These are phyloP conservation scores for Oostethus manadensis DNA, from an alignment of 2,113 vertebrate genomes.

Conservation along the genomic window DNA sequence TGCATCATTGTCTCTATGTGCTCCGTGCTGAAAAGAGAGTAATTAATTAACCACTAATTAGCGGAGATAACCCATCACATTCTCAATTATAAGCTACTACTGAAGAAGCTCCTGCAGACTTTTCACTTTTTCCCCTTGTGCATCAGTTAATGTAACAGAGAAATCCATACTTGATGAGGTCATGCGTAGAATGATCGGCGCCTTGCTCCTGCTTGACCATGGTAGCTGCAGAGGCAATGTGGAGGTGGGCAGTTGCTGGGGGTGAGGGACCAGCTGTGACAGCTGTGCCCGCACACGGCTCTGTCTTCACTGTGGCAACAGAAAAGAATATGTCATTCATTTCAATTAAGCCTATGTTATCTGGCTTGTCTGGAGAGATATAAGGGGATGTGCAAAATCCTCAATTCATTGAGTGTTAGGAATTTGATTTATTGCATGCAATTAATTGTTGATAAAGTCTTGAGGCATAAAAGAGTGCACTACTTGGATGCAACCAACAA, in stretches of 20 bases:
- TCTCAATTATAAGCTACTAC: not conserved
- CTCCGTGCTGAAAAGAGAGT: conserved; percentile 76
- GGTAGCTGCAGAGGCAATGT: conserved; percentile 67
- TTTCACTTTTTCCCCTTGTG: not conserved
- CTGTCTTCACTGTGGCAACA: conserved; percentile 84
- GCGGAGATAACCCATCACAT: not conserved
- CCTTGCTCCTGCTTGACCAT: conserved; percentile 88
- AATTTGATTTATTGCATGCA: no score
- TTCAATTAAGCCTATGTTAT: not conserved
- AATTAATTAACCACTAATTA: not conserved
- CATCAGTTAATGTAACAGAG: not conserved
- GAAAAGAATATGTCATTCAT: not conserved
- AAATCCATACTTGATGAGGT: conserved; percentile 83
- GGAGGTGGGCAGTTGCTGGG: conserved; percentile 29
- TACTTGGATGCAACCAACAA: no score
- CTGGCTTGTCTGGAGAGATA: not conserved
- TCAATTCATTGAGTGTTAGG: no score
- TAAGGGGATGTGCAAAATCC: not conserved
- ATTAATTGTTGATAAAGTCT: no score
- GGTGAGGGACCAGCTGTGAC: conserved; percentile 51
- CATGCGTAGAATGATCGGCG: conserved; percentile 75
- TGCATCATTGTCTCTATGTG: conserved; percentile 91
- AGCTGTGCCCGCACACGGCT: conserved; percentile 76
- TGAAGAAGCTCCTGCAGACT: not conserved
- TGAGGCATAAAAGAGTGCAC: no score